Conservation (phyloP, 2,797 vertebrate species). For the Pelochelys cantorii region DNA sequence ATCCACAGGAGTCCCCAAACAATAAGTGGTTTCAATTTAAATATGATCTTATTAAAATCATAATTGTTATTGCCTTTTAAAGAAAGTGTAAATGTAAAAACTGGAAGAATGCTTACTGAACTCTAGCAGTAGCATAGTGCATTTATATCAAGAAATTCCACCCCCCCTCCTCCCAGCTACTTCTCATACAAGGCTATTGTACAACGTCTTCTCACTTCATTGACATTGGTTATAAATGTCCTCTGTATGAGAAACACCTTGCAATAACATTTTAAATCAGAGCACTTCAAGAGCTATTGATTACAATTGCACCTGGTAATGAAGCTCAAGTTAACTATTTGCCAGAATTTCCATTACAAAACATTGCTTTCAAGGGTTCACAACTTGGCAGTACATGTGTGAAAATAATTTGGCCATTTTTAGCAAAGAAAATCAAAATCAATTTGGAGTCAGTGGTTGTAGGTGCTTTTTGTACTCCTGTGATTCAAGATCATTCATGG, state of each 20-base stretch:
- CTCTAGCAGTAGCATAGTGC: conserved; percentile 19
- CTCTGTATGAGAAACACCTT: conserved; percentile 48
- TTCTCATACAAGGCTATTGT: conserved; percentile 15
- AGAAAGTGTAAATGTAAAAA: conserved; percentile 24
- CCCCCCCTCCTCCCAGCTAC: not conserved
- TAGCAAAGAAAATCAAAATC: not conserved
- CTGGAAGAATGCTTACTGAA: conserved; percentile 42
- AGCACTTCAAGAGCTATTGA: conserved; percentile 51
- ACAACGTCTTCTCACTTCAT: conserved; percentile 29
- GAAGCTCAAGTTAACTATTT: not conserved
- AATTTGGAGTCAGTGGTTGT: not conserved
- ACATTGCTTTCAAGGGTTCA: not conserved
- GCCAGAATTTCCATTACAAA: not conserved
- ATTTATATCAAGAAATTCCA: conserved; percentile 18
- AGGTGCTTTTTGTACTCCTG: not conserved
- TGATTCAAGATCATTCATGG: not conserved
- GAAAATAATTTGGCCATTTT: not conserved
- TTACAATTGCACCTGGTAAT: not conserved
- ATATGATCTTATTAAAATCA: conserved; percentile 49
- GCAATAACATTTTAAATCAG: conserved; percentile 56
- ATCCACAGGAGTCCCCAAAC: conserved; percentile 47
- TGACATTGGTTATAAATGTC: conserved; percentile 19
- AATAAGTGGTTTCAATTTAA: conserved; percentile 72
- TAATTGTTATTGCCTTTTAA: conserved; percentile 65
- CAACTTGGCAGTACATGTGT: conserved; percentile 1